A percentile compares a stretch with the other conserved stretches of the same genome.
phyloP scores from a whole-genome alignment of 2,113 vertebrate species.

The Chaetodon auriga region DNA sequence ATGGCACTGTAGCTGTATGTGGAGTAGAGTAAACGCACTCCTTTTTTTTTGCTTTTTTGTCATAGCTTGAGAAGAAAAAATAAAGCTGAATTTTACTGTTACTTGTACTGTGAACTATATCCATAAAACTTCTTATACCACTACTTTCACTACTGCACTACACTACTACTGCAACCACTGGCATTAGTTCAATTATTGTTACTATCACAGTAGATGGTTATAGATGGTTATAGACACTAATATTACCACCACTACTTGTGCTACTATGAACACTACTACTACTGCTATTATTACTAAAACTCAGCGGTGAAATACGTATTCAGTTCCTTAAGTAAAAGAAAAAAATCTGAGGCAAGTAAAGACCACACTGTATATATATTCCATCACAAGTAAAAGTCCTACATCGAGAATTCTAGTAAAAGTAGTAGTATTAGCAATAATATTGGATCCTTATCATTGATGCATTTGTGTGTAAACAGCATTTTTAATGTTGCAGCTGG shows the following conservation, averaged over 20 bases:
- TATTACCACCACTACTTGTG: not conserved
- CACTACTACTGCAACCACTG: not conserved
- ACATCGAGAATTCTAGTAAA: too few species aligned
- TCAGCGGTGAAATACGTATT: too few species aligned
- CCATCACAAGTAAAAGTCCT: too few species aligned
- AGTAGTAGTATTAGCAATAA: too few species aligned
- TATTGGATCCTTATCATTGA: too few species aligned
- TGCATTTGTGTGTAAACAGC: too few species aligned
- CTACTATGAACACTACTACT: not conserved
- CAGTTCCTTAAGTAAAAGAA: too few species aligned
- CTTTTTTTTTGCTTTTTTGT: not conserved
- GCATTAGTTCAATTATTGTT: not conserved
- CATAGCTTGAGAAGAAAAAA: not conserved
- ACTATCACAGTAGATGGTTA: not conserved
- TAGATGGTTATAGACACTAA: not conserved
- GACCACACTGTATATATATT: too few species aligned
- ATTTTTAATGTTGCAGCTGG: too few species aligned
- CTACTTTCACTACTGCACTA: not conserved
- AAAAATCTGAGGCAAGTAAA: too few species aligned
- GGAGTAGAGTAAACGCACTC: not conserved
- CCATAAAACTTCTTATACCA: not conserved
- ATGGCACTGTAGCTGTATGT: slow-evolving; percentile 38
- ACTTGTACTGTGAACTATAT: not conserved
- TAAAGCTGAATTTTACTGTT: not conserved
- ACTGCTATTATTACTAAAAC: not conserved